Evolutionary conservation across 2,113 vertebrate genomes (phyloP).

Genomic region (Platanista minor): DNA sequence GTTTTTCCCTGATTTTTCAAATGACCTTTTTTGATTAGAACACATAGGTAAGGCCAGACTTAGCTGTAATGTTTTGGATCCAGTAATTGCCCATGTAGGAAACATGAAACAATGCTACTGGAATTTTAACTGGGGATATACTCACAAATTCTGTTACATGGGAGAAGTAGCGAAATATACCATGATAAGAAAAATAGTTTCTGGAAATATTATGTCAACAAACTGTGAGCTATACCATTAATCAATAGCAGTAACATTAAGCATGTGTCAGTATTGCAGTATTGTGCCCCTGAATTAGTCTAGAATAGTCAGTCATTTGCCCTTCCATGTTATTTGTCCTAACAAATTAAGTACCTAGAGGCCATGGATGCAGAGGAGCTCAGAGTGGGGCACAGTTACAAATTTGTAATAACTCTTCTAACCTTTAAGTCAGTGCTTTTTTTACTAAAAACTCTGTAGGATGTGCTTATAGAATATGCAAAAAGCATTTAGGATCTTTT

Average conservation of each 20-base stretch:
- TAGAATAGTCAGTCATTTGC: slow-evolving; percentile 19
- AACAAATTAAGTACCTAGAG: slow-evolving; percentile 52
- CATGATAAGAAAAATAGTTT: background rate
- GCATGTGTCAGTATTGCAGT: background rate
- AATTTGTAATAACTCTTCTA: slow-evolving; percentile 61
- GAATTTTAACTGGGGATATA: background rate
- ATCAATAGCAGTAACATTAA: slow-evolving; percentile 28
- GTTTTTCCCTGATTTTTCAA: background rate
- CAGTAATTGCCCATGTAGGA: background rate
- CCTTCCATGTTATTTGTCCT: slow-evolving; percentile 32
- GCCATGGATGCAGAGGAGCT: background rate
- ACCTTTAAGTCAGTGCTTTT: slow-evolving; percentile 67
- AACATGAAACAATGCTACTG: background rate
- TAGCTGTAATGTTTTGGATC: background rate
- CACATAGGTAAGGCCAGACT: background rate
- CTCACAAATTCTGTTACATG: background rate
- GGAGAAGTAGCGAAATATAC: background rate
- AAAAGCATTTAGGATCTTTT: slow-evolving; percentile 60
- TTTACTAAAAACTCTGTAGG: slow-evolving; percentile 49
- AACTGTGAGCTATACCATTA: background rate
- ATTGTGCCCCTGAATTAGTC: background rate
- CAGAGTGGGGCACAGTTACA: slow-evolving; percentile 21
- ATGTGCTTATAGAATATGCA: slow-evolving; percentile 61
- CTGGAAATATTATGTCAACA: slow-evolving; percentile 34
- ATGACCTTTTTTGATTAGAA: background rate